These are phyloP conservation scores for Ochropacha duplaris DNA, from an alignment of 2,888 invertebrate species.

Conservation along the genomic window DNA sequence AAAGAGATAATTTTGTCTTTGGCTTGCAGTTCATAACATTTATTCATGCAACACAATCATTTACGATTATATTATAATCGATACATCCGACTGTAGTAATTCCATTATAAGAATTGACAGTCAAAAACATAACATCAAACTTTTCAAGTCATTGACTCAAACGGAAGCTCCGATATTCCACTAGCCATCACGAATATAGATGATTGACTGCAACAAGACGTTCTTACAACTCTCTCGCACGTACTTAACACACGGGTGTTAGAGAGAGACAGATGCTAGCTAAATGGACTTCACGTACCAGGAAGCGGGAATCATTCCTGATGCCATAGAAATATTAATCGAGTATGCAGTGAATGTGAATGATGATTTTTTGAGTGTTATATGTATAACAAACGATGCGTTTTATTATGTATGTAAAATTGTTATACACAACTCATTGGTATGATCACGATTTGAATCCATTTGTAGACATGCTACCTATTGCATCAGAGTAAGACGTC, in stretches of 20 bases:
- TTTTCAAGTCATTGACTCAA: constrained; percentile 68
- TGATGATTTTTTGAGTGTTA: constrained; percentile 36
- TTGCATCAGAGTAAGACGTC: neutral
- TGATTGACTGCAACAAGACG: constrained; percentile 75
- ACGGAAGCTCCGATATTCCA: constrained; percentile 80
- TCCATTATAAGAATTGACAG: neutral
- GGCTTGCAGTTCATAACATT: neutral
- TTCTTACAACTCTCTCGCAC: constrained; percentile 44
- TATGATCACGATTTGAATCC: neutral
- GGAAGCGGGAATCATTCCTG: constrained; percentile 76
- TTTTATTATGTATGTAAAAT: neutral
- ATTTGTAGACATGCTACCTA: neutral
- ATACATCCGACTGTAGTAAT: constrained; percentile 1
- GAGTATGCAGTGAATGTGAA: constrained; percentile 44
- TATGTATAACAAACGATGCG: constrained; percentile 14
- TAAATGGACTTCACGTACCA: constrained; percentile 76
- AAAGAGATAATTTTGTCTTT: no score
- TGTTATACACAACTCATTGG: neutral
- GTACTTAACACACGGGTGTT: constrained; percentile 15
- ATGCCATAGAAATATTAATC: constrained; percentile 76
- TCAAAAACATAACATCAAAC: constrained; percentile 21
- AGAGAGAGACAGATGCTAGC: constrained; percentile 44
- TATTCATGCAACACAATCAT: neutral
- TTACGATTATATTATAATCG: neutral
- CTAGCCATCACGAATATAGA: constrained; percentile 80